Base-by-base conservation (phyloP, 1,140 invertebrate genomes). In the Monomorium pharaonis region DNA sequence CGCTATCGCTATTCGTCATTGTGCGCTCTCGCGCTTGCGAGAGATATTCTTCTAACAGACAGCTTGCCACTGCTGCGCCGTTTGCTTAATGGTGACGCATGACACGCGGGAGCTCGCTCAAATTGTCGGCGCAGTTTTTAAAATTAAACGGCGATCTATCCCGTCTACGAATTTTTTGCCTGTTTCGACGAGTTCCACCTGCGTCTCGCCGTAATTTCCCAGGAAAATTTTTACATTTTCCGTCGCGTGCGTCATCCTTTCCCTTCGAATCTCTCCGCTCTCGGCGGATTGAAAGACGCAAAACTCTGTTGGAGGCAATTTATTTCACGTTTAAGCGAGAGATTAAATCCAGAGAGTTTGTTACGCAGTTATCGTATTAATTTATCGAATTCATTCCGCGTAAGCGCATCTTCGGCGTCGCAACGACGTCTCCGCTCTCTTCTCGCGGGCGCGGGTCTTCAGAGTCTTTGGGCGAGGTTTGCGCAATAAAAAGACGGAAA, bases 1-100 rank as follows among this genome's bases (percentile, higher is more conserved):
- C 88, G 87, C 86, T 81, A 83, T 86, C 74, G 63, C 85, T 89
- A 92, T 92, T 87, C 88, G 70, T 90, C 80, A 90, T 85, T 87
- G 62, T 74, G 63, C 84, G 72, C 75, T 76, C 78, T 81, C 85
- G 80, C 85, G 80, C 67, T 87, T 49, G 77, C 44, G n/a, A 44
- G 54, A 21, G 74, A 24, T 80, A 70, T 69, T 87, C 72, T 56
- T 56, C 42, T 30, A 58, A 12, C 21, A 5, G 51, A 76, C 88
- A 76, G 70, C 44, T 65, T 81, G 88, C 78, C 84, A 33, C 58
- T 62, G 62, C 47, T n/a, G n/a, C 54, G 42, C 3, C 18, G 49
- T 30, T n/a, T 58, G 37, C 44, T 77, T 62, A 27, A 63, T 76
- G 27, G 56, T 24, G 44, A 75, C 49, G 78, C 21, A 21, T 83